phyloP scores from a whole-genome alignment of 2,797 vertebrate genomes.

The Babyrousa celebensis region DNA sequence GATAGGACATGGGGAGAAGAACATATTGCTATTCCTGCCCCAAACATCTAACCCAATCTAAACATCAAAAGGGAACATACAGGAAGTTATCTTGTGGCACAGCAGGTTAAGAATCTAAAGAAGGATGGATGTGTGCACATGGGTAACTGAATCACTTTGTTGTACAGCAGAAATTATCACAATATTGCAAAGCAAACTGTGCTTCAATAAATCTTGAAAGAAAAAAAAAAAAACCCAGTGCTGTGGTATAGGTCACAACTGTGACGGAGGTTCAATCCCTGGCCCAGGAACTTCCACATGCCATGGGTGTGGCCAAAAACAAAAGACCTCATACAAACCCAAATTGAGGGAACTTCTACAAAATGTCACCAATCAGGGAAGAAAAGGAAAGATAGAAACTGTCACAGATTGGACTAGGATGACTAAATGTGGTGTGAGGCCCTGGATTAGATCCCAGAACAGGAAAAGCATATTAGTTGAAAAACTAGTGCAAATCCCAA shows the following conservation, averaged over 20 bases:
- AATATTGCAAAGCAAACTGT: no score
- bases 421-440: neutral
- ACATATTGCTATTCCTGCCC: neutral
- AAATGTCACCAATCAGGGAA: neutral
- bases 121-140: no score
- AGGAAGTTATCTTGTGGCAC: no score
- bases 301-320: no score
- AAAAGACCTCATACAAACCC: neutral
- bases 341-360: neutral
- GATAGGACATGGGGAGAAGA: rapidly evolving
- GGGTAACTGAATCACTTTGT: no score
- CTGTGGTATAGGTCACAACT: no score
- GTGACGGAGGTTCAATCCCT: no score
- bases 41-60: neutral
- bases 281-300: no score
- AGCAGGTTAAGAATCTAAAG: no score
- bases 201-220: no score
- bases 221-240: no score
- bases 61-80: neutral
- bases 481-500: slow-evolving; percentile 44
- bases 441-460: neutral
- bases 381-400: neutral
- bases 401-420: neutral
- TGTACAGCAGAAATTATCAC: no score
- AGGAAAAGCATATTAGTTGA: slow-evolving; percentile 1